Percentiles rank a stretch among this genome's conserved stretches.
phyloP scores from a whole-genome alignment of 1,140 invertebrate genomes.

The Eufriesea mexicana region DNA sequence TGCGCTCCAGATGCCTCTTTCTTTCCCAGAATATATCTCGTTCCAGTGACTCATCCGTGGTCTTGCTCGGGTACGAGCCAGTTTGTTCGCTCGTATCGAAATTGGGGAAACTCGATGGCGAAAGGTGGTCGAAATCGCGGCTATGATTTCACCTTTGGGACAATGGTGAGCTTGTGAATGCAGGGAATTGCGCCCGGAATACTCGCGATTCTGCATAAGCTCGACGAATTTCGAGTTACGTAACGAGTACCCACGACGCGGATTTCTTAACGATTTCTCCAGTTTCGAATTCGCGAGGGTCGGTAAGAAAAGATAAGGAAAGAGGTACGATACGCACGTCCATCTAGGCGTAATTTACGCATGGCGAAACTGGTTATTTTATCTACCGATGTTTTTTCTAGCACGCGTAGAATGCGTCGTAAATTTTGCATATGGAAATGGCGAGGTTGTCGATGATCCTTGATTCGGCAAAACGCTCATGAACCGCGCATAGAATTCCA shows the following conservation, averaged over 20 bases:
- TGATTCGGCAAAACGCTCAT: slow-evolving; percentile 30
- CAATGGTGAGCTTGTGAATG: background rate
- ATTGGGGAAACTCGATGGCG: background rate
- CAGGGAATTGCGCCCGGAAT: background rate
- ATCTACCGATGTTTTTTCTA: no score
- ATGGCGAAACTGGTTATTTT: no score
- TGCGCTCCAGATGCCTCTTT: background rate
- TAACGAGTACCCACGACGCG: no score
- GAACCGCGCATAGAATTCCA: slow-evolving; percentile 26
- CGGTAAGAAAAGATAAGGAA: no score
- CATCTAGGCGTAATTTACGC: no score
- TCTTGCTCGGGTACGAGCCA: background rate
- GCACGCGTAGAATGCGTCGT: no score
- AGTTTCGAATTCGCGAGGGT: no score
- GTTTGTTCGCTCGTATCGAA: background rate
- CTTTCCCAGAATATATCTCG: background rate
- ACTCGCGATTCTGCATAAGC: no score
- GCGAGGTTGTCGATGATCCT: slow-evolving; percentile 11
- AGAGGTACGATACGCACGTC: no score
- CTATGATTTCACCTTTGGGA: background rate
- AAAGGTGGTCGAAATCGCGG: background rate
- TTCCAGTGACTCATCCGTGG: background rate
- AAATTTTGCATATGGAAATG: background rate
- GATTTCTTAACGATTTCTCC: no score
- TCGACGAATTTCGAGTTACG: background rate